Base-by-base conservation (phyloP, 2,113 vertebrate species). In the Ia io region DNA sequence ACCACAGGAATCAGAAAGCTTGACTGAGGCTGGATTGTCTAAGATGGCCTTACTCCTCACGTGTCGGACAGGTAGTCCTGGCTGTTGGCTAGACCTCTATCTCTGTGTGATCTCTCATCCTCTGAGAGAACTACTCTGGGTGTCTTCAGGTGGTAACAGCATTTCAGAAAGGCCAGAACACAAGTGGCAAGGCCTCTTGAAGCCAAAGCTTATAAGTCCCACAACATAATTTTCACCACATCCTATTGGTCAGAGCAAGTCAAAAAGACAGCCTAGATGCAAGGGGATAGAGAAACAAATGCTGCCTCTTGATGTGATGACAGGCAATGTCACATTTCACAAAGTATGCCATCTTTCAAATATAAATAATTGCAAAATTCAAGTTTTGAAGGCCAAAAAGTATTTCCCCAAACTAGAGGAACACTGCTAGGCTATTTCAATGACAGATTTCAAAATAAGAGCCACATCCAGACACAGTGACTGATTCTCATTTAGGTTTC, bases 331-430 rank as follows among this genome's bases (percentile, higher is more conserved):
- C 83, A 74, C 23, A 74, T 6, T 1, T 6, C 49, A 84, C 40
- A 83, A 44, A 71, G 10, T 17, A 65, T n/a, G 3, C 22, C 69
- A 23, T 23, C n/a, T 94, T 91, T 63, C 47, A 59, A 70, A 16
- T 53, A 88, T 59, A 93, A 80, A 35, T 47, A 83, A 93, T 28
- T 37, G 5, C 53, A 90, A 95, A 95, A 67, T 67, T 51, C 51
- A 77, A 40, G 28, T 65, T 84, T 2, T 69, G 17, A 95, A 63
- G 47, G 40, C 20, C 42, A 89, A 59, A 44, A 61, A 28, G 40
- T 74, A 93, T 88, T 76, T 22, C 4, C 32, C 73, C 47, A 28
- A 88, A 73, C 35, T 37, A 40, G 6, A 92, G n/a, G 14, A 74
- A 59, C 9, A 86, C 1, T 40, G 25, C 8, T 56, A 47, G 76